Conservation (phyloP, 2,797 vertebrate species). For the Knipowitschia caucasica region DNA sequence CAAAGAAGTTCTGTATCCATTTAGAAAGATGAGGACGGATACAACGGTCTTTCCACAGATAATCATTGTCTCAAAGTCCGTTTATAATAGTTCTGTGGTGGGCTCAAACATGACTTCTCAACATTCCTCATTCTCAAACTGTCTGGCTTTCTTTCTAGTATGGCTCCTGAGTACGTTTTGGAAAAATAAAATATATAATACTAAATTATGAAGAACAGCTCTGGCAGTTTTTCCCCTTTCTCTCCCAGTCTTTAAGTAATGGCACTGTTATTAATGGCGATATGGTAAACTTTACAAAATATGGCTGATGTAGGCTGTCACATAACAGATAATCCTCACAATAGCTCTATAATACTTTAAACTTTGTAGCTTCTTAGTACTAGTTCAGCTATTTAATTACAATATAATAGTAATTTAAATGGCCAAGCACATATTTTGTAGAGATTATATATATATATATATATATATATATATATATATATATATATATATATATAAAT, state of each 20-base stretch:
- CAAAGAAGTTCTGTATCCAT: slow-evolving; percentile 40
- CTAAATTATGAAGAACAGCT: slow-evolving; percentile 64
- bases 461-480: slow-evolving; percentile 54
- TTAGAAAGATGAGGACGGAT: slow-evolving; percentile 44
- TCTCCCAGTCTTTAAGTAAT: slow-evolving; percentile 59
- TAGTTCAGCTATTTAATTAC: slow-evolving; percentile 62
- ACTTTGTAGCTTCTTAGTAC: slow-evolving; percentile 12
- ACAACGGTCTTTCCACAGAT: slow-evolving; percentile 20
- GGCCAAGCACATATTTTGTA: slow-evolving; percentile 60
- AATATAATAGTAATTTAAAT: slow-evolving; percentile 60
- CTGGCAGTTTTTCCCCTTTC: slow-evolving; percentile 47
- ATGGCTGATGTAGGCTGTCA: slow-evolving; percentile 77
- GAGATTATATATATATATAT: slow-evolving; percentile 54
- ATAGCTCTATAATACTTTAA: slow-evolving; percentile 31
- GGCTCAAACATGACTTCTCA: slow-evolving; percentile 43
- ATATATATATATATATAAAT: slow-evolving; percentile 56
- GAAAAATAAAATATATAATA: slow-evolving; percentile 58
- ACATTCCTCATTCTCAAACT: slow-evolving; percentile 21
- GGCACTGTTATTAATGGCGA: slow-evolving; percentile 76
- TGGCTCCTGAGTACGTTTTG: slow-evolving; percentile 77
- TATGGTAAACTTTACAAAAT: slow-evolving; percentile 77
- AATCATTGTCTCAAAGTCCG: slow-evolving; percentile 28
- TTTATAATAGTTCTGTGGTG: slow-evolving; percentile 37
- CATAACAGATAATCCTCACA: slow-evolving; percentile 54
- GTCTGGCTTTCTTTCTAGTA: slow-evolving; percentile 67